Evolutionary conservation across 2,113 vertebrate species (phyloP).

Genomic region (Podiceps cristatus): DNA sequence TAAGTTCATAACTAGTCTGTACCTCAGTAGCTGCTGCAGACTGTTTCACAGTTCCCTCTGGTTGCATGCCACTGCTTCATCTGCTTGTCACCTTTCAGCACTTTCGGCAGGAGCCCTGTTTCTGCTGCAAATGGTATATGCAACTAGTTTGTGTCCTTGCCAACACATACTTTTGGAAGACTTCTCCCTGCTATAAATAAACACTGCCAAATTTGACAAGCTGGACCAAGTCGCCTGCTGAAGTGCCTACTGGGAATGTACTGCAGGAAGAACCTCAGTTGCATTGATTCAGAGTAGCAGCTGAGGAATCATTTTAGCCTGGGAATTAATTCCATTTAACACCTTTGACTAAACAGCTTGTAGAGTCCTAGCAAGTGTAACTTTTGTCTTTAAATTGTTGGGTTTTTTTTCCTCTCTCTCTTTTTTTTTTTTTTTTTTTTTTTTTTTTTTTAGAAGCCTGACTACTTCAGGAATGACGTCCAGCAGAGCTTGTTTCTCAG

Average conservation of each 20-base stretch:
- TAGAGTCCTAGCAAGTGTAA: not conserved
- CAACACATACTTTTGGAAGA: conserved; percentile 73
- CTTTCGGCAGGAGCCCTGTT: conserved; percentile 55
- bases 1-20: not conserved
- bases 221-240: conserved; percentile 30
- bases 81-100: conserved; percentile 49
- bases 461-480: not conserved
- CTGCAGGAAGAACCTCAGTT: not conserved
- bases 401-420: too few relatives aligned
- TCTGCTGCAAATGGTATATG: conserved; percentile 46
- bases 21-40: not conserved
- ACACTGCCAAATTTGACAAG: conserved; percentile 68
- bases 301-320: not conserved
- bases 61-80: not conserved
- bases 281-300: not conserved
- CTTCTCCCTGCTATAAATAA: conserved; percentile 82
- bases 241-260: conserved; percentile 55
- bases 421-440: too few relatives aligned
- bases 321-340: not conserved
- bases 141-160: conserved; percentile 58
- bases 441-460: not conserved
- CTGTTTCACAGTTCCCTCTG: not conserved
- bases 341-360: not conserved
- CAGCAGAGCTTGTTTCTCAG: not conserved
- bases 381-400: not conserved